Conservation (phyloP, 2,888 invertebrate species). For the Limenitis arthemis region DNA sequence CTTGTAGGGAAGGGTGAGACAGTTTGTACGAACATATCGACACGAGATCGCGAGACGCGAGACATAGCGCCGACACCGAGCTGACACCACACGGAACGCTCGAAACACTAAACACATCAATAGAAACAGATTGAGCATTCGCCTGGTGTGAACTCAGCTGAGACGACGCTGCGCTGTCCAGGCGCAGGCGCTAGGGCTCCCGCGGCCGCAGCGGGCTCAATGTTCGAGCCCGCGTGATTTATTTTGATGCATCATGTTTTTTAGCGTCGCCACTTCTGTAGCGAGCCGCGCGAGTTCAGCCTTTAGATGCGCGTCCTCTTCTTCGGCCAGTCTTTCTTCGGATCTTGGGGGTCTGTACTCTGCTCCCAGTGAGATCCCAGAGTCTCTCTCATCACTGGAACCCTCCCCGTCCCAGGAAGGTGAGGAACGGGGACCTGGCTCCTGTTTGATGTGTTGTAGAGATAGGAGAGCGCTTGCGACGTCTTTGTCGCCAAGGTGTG, state of each 20-base stretch:
- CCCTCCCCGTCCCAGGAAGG: constrained; percentile 92
- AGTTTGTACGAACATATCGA: constrained; percentile 55
- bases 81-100: constrained; percentile 5
- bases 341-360: constrained; percentile 71
- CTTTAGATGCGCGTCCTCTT: constrained; percentile 83
- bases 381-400: constrained; percentile 91
- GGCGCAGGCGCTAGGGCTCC: constrained; percentile 34
- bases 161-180: constrained; percentile 35
- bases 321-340: constrained; percentile 59
- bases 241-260: constrained; percentile 83
- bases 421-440: constrained; percentile 84
- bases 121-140: constrained; percentile 5
- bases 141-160: constrained; percentile 4
- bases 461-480: constrained; percentile 88
- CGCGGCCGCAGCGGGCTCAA: constrained; percentile 42
- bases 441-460: constrained; percentile 89
- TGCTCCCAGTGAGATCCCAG: constrained; percentile 87
- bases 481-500: constrained; percentile 90
- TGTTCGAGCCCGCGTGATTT: constrained; percentile 63
- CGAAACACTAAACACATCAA: constrained; percentile 3
- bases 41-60: constrained; percentile 28
- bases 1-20: constrained; percentile 57
- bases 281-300: constrained; percentile 90
- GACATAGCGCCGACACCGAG: constrained; percentile 14
- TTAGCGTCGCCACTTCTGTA: constrained; percentile 91